These are phyloP conservation scores for Ammodytes dubius DNA, from an alignment of 2,113 vertebrate species.

Conservation along the genomic window DNA sequence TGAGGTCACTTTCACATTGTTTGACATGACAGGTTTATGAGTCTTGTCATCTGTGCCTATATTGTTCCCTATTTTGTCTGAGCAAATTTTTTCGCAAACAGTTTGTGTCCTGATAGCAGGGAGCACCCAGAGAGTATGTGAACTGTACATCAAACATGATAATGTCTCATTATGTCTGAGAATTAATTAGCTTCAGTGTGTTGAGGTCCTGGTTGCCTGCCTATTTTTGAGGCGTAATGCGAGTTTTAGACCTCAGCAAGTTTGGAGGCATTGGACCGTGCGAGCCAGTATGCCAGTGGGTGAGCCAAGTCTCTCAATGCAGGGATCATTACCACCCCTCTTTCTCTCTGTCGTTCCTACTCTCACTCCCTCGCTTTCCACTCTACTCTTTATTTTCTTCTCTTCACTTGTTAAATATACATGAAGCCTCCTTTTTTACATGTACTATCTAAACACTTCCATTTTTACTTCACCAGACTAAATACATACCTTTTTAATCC, in stretches of 20 bases:
- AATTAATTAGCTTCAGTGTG: conserved; percentile 80
- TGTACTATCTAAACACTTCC: not conserved
- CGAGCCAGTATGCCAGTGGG: conserved; percentile 80
- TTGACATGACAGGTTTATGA: conserved; percentile 36
- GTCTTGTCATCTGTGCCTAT: conserved; percentile 2
- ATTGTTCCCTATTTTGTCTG: conserved; percentile 34
- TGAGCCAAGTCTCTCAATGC: conserved; percentile 81
- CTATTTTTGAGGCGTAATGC: conserved; percentile 70
- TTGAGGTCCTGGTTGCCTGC: conserved; percentile 74
- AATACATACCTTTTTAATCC: not conserved
- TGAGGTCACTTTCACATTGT: conserved; percentile 24
- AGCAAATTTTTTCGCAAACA: conserved; percentile 38
- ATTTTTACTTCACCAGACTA: not conserved
- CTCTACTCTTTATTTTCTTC: conserved; percentile 29
- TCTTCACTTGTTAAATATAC: not conserved
- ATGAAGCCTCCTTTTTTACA: conserved; percentile 4
- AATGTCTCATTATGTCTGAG: conserved; percentile 73
- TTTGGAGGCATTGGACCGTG: conserved; percentile 78
- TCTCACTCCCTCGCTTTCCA: conserved; percentile 36
- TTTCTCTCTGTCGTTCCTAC: conserved; percentile 57
- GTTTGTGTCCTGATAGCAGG: conserved; percentile 36
- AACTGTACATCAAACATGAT: conserved; percentile 70
- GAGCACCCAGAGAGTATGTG: conserved; percentile 54
- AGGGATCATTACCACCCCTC: conserved; percentile 82
- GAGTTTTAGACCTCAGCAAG: conserved; percentile 83